Conservation (phyloP, 2,888 invertebrate species). For the Chesias legatella region DNA sequence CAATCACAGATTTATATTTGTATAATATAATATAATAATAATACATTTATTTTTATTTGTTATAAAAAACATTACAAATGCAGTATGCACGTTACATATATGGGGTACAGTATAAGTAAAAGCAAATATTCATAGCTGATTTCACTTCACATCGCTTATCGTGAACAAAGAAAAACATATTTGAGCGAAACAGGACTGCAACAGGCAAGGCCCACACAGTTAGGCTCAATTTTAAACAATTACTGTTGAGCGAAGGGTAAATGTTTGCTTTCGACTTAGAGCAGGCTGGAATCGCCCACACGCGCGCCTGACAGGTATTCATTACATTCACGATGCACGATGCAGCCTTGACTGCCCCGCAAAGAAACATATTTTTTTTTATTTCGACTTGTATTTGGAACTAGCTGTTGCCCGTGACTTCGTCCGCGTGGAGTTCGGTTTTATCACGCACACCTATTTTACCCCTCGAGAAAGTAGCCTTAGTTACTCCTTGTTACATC, state of each 20-base stretch:
- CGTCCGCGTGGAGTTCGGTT: too few relatives aligned
- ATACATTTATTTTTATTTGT: too few relatives aligned
- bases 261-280: constrained; percentile 79
- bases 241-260: constrained; percentile 77
- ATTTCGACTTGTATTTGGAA: constrained; percentile 2
- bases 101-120: constrained; percentile 24
- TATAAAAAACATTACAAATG: constrained; percentile 13
- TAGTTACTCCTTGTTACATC: too few relatives aligned
- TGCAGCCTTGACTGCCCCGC: constrained; percentile 40
- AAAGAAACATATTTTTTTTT: constrained; percentile 13
- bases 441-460: too few relatives aligned
- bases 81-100: constrained; percentile 17
- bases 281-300: constrained; percentile 69
- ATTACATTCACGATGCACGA: constrained; percentile 72
- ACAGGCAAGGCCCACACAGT: constrained; percentile 76
- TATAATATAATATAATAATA: neutral
- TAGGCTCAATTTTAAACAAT: constrained; percentile 81
- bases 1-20: too few relatives aligned
- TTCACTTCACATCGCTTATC: constrained; percentile 59
- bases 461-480: too few relatives aligned
- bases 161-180: constrained; percentile 55
- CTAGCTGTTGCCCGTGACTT: too few relatives aligned
- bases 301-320: constrained; percentile 77
- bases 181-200: constrained; percentile 56
- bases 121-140: constrained; percentile 16